A percentile compares a stretch with the other conserved stretches of the same genome.
Conservation (phyloP, 1,140 invertebrate genomes). For the Nomia melanderi region DNA sequence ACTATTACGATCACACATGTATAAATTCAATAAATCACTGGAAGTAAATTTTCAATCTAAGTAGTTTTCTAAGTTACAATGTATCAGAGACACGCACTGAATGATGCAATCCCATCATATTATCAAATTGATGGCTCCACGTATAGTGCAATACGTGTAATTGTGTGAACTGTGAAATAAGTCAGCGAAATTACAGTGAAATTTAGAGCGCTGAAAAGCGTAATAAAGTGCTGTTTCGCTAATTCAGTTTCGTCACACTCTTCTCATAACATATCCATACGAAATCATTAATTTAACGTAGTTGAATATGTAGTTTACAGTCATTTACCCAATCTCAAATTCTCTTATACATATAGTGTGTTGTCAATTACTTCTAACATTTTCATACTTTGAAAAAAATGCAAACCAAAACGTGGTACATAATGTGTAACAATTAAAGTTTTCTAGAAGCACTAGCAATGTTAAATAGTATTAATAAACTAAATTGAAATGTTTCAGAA, state of each 20-base stretch:
- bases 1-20: too few relatives aligned
- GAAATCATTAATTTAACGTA: constrained; percentile 31
- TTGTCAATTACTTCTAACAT: constrained; percentile 2
- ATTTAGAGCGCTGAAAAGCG: constrained; percentile 11
- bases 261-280: constrained; percentile 8
- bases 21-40: too few relatives aligned
- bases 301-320: background rate
- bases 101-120: background rate
- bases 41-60: too few relatives aligned
- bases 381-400: too few relatives aligned
- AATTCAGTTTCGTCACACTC: constrained; percentile 20
- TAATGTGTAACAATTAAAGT: too few relatives aligned
- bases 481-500: too few relatives aligned
- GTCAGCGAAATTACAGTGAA: constrained; percentile 11
- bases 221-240: constrained; percentile 42
- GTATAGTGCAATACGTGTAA: too few relatives aligned
- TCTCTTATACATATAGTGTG: background rate
- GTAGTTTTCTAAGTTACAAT: too few relatives aligned
- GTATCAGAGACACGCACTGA: too few relatives aligned
- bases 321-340: constrained; percentile 23
- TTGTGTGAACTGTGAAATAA: constrained; percentile 2
- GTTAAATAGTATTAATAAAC: too few relatives aligned
- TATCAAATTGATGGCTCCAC: background rate
- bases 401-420: too few relatives aligned
- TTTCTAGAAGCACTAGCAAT: too few relatives aligned